These are phyloP conservation scores for Cnemophilus loriae DNA, from an alignment of 2,113 vertebrate genomes.

Conservation along the genomic window DNA sequence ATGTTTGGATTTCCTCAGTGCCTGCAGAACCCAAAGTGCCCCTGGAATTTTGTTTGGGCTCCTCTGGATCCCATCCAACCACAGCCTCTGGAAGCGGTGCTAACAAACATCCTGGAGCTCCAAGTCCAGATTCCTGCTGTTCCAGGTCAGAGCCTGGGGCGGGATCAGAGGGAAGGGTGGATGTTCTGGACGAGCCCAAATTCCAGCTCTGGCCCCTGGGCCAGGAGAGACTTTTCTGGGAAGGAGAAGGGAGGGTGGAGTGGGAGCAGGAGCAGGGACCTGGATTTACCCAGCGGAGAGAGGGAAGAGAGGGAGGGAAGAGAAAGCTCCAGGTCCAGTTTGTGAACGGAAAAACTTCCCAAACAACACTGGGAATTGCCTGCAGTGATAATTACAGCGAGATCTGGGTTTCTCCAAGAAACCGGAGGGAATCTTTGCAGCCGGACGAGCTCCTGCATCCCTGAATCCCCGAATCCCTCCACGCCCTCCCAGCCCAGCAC, in stretches of 20 bases:
- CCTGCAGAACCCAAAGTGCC: background rate
- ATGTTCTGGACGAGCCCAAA: background rate
- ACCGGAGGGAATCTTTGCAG: background rate
- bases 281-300: background rate
- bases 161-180: background rate
- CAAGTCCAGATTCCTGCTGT: background rate
- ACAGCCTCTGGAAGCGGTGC: background rate
- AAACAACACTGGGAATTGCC: background rate
- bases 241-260: background rate
- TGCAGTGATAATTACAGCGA: fast-evolving
- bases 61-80: background rate
- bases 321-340: background rate
- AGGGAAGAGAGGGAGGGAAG: background rate
- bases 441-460: background rate
- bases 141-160: background rate
- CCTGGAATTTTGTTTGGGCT: background rate
- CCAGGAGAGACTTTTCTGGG: background rate
- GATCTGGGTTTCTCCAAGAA: fast-evolving
- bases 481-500: fast-evolving
- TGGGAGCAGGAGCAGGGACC: background rate
- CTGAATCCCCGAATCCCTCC: background rate
- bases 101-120: background rate
- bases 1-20: background rate
- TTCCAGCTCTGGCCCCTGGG: background rate
- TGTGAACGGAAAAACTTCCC: background rate